Percentiles rank a stretch among this genome's conserved stretches.
phyloP scores from a whole-genome alignment of 2,113 vertebrate species.

The Thryonomys swinderianus region DNA sequence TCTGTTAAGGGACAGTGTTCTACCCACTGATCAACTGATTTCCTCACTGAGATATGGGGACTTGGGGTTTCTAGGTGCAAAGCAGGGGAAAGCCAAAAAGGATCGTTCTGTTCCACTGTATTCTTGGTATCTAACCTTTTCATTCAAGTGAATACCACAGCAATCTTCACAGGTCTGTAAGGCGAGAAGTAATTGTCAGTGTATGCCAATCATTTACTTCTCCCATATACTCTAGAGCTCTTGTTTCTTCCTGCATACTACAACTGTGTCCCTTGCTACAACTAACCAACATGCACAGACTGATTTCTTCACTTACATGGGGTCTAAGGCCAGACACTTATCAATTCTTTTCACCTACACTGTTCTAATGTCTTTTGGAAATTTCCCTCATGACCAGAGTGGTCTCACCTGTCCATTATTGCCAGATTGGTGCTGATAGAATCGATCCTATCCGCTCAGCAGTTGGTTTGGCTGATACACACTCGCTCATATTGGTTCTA shows the following conservation, averaged over 20 bases:
- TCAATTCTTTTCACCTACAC: background rate
- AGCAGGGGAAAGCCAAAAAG: background rate
- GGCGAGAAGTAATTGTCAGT: conserved; percentile 1
- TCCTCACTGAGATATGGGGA: background rate
- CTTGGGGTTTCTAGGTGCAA: background rate
- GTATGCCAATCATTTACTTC: background rate
- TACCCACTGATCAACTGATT: background rate
- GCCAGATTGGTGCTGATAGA: background rate
- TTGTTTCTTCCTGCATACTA: background rate
- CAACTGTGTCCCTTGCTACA: background rate
- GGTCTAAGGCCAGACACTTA: background rate
- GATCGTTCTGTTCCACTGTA: background rate
- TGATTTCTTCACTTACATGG: background rate
- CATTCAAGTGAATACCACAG: background rate
- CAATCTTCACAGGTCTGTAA: background rate
- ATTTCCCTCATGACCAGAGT: background rate
- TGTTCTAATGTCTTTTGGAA: background rate
- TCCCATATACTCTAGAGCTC: background rate
- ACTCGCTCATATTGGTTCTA: background rate
- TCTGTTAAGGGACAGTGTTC: conserved; percentile 1
- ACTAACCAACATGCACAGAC: background rate
- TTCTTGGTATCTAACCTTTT: conserved; percentile 9
- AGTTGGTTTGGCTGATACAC: background rate
- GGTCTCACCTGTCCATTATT: background rate
- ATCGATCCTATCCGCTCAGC: background rate